A percentile compares a stretch with the other conserved stretches of the same genome.
Conservation (phyloP, 2,113 vertebrate species). For the Neolamprologus ventralis region DNA sequence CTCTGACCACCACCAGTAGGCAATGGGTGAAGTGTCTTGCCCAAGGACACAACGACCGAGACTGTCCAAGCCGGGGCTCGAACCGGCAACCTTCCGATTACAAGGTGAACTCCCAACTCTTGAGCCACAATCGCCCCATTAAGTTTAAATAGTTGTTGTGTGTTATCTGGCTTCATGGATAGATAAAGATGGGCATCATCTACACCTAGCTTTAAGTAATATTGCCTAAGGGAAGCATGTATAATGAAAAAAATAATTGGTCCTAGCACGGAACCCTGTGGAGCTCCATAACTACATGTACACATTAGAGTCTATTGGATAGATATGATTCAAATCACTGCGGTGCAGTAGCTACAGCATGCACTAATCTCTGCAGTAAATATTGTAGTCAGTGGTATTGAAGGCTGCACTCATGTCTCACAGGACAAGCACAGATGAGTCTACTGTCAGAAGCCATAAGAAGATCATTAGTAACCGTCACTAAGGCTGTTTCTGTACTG, state of each 20-base stretch:
- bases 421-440: neutral
- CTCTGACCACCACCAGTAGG: fast-evolving
- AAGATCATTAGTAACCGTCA: neutral
- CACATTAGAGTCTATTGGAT: neutral
- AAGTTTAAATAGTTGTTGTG: neutral
- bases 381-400: neutral
- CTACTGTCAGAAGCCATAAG: neutral
- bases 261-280: fast-evolving
- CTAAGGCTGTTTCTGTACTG: neutral
- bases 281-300: neutral
- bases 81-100: fast-evolving
- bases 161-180: neutral
- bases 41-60: fast-evolving
- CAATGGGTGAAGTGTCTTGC: fast-evolving
- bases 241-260: neutral
- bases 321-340: neutral
- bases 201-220: neutral
- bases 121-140: fast-evolving
- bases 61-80: fast-evolving
- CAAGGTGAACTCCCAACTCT: fast-evolving
- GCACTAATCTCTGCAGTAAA: neutral
- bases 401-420: neutral
- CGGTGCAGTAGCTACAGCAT: neutral
- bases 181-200: neutral
- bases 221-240: neutral